Evolutionary conservation across 2,888 invertebrate genomes (phyloP).

Genomic region (Erpobdella octoculata): DNA sequence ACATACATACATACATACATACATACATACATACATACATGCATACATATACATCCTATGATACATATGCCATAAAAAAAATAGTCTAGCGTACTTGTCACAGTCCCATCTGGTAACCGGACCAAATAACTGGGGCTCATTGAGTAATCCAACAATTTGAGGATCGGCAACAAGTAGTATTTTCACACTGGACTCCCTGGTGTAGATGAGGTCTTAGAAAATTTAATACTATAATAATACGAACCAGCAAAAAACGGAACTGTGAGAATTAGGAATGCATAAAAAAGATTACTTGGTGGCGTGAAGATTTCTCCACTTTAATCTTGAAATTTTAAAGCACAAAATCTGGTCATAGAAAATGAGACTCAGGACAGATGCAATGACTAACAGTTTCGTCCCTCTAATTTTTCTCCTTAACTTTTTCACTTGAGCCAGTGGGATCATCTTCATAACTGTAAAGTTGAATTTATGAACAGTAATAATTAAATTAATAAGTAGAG

Average conservation of each 20-base stretch:
- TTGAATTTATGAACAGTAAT: no score
- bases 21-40: not conserved
- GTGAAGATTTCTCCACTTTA: not conserved
- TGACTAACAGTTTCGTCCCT: not conserved
- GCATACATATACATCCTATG: not conserved
- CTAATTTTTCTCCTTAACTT: not conserved
- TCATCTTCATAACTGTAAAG: no score
- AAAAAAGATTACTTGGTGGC: not conserved
- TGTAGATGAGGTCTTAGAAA: no score
- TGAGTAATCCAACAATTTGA: slow-evolving; percentile 75
- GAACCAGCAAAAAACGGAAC: not conserved
- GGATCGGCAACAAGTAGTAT: slow-evolving; percentile 67
- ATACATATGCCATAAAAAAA: not conserved
- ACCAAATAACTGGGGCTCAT: slow-evolving; percentile 64
- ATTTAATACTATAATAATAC: not conserved
- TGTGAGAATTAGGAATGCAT: no score
- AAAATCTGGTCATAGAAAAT: not conserved
- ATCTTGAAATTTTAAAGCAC: not conserved
- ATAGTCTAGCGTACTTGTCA: slow-evolving; percentile 62
- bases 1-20: no score
- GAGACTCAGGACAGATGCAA: not conserved
- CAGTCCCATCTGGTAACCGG: slow-evolving; percentile 74
- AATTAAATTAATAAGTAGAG: no score
- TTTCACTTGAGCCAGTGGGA: no score
- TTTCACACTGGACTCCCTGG: not conserved